These are phyloP conservation scores for Dryococelus australis DNA, from an alignment of 2,888 invertebrate species.

Conservation along the genomic window DNA sequence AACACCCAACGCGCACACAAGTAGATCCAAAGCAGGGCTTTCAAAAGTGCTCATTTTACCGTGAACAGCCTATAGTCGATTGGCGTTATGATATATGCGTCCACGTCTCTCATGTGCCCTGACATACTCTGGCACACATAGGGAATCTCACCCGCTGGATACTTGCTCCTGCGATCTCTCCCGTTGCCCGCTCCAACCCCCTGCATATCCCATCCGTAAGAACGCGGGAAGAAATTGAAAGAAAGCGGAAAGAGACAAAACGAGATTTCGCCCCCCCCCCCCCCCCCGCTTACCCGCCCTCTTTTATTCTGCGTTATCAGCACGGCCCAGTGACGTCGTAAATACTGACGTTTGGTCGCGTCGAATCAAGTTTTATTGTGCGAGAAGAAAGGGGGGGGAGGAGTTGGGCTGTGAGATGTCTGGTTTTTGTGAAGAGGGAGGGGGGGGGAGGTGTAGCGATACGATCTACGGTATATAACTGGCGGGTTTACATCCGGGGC, in stretches of 20 bases:
- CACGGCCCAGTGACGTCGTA: slow-evolving; percentile 41
- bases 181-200: too few relatives aligned
- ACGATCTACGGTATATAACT: not conserved
- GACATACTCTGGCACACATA: too few relatives aligned
- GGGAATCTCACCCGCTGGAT: not conserved
- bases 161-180: not conserved
- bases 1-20: too few relatives aligned
- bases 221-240: slow-evolving; percentile 21
- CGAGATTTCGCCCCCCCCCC: not conserved
- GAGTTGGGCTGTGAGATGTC: too few relatives aligned
- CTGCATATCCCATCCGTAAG: not conserved
- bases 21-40: too few relatives aligned
- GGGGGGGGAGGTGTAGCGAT: not conserved
- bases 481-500: not conserved
- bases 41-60: too few relatives aligned
- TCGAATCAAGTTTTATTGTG: slow-evolving; percentile 48
- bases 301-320: slow-evolving; percentile 29
- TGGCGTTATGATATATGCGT: too few relatives aligned
- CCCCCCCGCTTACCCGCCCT: not conserved
- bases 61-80: too few relatives aligned
- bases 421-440: too few relatives aligned
- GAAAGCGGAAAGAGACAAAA: slow-evolving; percentile 26
- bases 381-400: slow-evolving; percentile 34
- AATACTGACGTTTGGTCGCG: slow-evolving; percentile 44
- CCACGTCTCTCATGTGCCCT: too few relatives aligned